These are phyloP conservation scores for Xylocampa areola DNA, from an alignment of 2,888 invertebrate species.

Conservation along the genomic window DNA sequence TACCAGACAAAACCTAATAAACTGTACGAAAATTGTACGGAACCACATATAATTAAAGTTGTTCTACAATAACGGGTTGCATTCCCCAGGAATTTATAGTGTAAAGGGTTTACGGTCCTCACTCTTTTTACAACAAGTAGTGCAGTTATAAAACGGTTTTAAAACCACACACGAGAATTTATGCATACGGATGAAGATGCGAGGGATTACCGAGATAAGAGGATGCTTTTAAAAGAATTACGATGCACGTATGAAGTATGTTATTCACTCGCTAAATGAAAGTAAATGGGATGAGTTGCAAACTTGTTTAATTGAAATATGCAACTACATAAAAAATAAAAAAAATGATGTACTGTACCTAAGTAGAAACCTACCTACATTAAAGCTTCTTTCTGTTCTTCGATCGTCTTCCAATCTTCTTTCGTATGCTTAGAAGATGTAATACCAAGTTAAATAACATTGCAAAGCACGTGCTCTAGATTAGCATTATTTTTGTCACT, in stretches of 20 bases:
- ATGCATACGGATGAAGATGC: constrained; percentile 46
- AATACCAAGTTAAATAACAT: too few species aligned
- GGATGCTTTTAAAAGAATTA: constrained; percentile 48
- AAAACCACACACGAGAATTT: constrained; percentile 47
- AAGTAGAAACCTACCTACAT: too few species aligned
- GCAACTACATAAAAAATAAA: too few species aligned
- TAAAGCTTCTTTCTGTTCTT: too few species aligned
- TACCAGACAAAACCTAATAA: constrained; percentile 42
- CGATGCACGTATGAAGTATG: constrained; percentile 17
- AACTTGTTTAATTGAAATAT: too few species aligned
- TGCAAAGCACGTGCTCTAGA: too few species aligned
- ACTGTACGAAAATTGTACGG: constrained; percentile 35
- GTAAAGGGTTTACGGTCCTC: constrained; percentile 43
- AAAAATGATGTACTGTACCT: too few species aligned
- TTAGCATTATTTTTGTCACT: too few species aligned
- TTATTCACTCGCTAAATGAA: constrained; percentile 17
- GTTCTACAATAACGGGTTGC: constrained; percentile 38
- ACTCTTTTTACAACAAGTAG: constrained; percentile 49
- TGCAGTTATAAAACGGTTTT: constrained; percentile 50
- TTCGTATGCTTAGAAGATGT: too few species aligned
- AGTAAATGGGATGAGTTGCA: constrained; percentile 20
- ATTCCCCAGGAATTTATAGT: constrained; percentile 44
- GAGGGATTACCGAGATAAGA: constrained; percentile 29
- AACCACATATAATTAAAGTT: constrained; percentile 55
- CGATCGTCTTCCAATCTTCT: too few species aligned